A percentile compares a stretch with the other conserved stretches of the same genome.
Evolutionary conservation across 2,113 vertebrate species (phyloP).

Genomic region (Pelobates fuscus): DNA sequence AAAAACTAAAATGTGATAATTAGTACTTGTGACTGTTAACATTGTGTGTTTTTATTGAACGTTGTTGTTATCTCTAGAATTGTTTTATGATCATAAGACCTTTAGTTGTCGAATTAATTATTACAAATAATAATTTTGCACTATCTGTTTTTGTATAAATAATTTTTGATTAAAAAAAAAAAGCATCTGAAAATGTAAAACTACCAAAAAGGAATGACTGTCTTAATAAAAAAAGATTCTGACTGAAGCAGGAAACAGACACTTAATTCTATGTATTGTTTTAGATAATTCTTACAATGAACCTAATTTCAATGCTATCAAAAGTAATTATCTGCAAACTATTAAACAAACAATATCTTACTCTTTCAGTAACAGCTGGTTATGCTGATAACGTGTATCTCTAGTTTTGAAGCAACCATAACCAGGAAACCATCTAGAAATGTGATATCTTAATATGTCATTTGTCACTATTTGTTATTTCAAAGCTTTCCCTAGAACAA

Average conservation of each 20-base stretch:
- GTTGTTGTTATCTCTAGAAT: too few relatives aligned
- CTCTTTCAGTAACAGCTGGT: conserved; percentile 29
- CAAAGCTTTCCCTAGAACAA: neutral
- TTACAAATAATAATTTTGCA: too few relatives aligned
- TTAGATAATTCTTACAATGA: conserved; percentile 11
- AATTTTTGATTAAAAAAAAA: too few relatives aligned
- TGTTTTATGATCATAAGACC: too few relatives aligned
- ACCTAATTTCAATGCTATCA: conserved; percentile 31
- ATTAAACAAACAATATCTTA: conserved; percentile 18
- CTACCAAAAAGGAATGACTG: too few relatives aligned
- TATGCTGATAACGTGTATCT: conserved; percentile 2
- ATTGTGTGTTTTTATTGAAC: too few relatives aligned
- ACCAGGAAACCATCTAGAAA: conserved; percentile 20
- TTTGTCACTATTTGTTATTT: conserved; percentile 6
- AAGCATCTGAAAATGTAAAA: too few relatives aligned
- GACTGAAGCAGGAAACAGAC: neutral
- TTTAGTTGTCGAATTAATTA: too few relatives aligned
- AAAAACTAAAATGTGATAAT: too few relatives aligned
- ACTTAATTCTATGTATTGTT: conserved; percentile 11
- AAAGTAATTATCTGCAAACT: conserved; percentile 20
- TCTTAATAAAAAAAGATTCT: too few relatives aligned
- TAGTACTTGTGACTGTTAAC: too few relatives aligned
- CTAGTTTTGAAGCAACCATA: neutral
- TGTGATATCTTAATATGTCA: conserved; percentile 3
- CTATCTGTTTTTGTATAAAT: too few relatives aligned